Evolutionary conservation across 2,888 invertebrate species (phyloP), one percentile per base, ranked within the genome.

Genomic region (Lochmaea crataegi): DNA sequence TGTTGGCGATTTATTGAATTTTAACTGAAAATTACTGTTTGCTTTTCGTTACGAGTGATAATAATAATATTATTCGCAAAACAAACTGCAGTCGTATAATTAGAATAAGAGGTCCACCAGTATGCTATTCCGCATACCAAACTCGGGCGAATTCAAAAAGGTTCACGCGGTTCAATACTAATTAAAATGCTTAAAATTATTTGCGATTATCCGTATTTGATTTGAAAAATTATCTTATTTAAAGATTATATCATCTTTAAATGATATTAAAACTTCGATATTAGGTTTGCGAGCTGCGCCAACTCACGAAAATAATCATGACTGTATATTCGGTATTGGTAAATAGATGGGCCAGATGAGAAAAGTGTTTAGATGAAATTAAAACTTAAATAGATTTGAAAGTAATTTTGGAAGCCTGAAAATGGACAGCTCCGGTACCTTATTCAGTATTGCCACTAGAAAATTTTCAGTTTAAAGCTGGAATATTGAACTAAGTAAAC

Each of bases 111-210:
- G 12, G 60, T 57, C 41, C 12, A 60, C 60, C 38, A 60, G 60
- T 38, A 60, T 60, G 60, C 22, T 65, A 51, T 65, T 65, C 65
- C 65, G 65, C 65, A 65, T 65, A 51, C 65, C 53, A 22, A 45
- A 12, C 32, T 38, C 32, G 9, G 26, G 5, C 65, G 26, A 7
- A 65, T 65, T 53, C 53, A 65, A 51, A 65, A 65, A 51, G 53
- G 26, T 32, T 22, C 65, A 65, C 18, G 11, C 14, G 38, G 65
- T 65, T 65, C 51, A 38, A 38, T 38, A 16, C 60, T 38, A 60
- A 60, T 60, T 60, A 60, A 60, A 60, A 60, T 57, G 22, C 12
- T 22, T 11, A 5, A 22, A 26, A 18, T 26, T 26, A 12, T 57
- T 57, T 3, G 22, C 18, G 26, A 26, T 26, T 57, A 22, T 57